A percentile compares a stretch with the other conserved stretches of the same genome.
Conservation (phyloP, 2,113 vertebrate genomes). For the Colossoma macropomum region DNA sequence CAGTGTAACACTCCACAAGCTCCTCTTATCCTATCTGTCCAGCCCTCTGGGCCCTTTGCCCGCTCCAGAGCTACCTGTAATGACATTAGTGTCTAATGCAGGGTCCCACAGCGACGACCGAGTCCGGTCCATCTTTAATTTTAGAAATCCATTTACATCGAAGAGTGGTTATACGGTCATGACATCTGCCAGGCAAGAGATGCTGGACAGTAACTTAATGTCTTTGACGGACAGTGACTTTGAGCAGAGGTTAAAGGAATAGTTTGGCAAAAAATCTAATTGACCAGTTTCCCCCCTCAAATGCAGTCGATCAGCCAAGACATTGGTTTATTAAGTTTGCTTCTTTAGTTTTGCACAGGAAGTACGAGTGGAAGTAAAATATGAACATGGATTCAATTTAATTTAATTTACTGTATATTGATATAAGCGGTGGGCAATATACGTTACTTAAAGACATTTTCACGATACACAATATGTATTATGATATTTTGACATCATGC, state of each 20-base stretch:
- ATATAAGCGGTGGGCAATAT: too few relatives aligned
- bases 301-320: too few relatives aligned
- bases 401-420: too few relatives aligned
- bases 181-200: conserved; percentile 53
- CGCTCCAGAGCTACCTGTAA: conserved; percentile 57
- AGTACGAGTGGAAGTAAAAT: too few relatives aligned
- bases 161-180: conserved; percentile 60
- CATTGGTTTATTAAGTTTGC: too few relatives aligned
- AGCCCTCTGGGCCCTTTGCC: conserved; percentile 25
- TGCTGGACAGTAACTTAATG: not conserved
- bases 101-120: conserved; percentile 59
- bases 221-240: not conserved
- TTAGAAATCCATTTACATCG: conserved; percentile 71
- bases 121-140: conserved; percentile 72
- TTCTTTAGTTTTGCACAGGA: too few relatives aligned
- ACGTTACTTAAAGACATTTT: too few relatives aligned
- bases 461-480: too few relatives aligned
- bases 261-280: too few relatives aligned
- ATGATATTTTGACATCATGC: too few relatives aligned
- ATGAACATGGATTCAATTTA: too few relatives aligned
- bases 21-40: conserved; percentile 37
- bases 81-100: conserved; percentile 67
- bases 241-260: not conserved
- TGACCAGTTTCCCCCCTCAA: too few relatives aligned
- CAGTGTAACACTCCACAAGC: conserved; percentile 5